Base-by-base conservation (phyloP, 1,140 invertebrate genomes). In the Drosophila tsacasi region DNA sequence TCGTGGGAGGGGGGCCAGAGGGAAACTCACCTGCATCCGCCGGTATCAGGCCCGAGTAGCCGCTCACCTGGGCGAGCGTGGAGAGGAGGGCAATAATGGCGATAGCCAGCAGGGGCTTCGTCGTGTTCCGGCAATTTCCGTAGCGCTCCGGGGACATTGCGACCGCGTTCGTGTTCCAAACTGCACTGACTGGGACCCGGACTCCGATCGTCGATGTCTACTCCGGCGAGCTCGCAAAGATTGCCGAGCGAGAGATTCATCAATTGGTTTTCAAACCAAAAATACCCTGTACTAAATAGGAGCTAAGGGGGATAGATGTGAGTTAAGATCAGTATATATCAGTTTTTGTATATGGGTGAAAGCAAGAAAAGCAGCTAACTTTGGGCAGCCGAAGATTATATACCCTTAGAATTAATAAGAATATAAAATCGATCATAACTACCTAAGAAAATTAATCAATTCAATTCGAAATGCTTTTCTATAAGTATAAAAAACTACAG, bases 11-110 rank as follows among this genome's bases (percentile, higher is more conserved):
- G 7, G 17, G 2, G 19, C n/a, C n/a, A n/a, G 19, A 1, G 44
- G 44, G 3, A 5, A 25, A 21, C 68, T 50, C 61, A 91, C 85
- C 86, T 80, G 82, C 58, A 75, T 90, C 86, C 52, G 73, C 30
- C 30, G 86, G 86, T 78, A 91, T 75, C 35, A 86, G 55, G 4
- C 86, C 86, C 49, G 63, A 72, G 49, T 91, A 91, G 61, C 72
- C 86, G 66, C 55, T 75, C 62, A 89, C 84, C 74, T 80, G 71
- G 19, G 39, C 39, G 15, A 67, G 46, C 32, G 55, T 19, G 21
- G 71, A 40, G 19, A 76, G 37, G 49, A 85, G 25, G 72, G 66
- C 59, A 49, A 49, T 49, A n/a, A 30, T 30, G 40, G 47, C 64
- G 54, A 86, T 72, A 23, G 57, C 27, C 37, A 82, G 13, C 17